These are phyloP conservation scores for Melanaphis sacchari DNA, from an alignment of 1,140 invertebrate species.

Conservation along the genomic window DNA sequence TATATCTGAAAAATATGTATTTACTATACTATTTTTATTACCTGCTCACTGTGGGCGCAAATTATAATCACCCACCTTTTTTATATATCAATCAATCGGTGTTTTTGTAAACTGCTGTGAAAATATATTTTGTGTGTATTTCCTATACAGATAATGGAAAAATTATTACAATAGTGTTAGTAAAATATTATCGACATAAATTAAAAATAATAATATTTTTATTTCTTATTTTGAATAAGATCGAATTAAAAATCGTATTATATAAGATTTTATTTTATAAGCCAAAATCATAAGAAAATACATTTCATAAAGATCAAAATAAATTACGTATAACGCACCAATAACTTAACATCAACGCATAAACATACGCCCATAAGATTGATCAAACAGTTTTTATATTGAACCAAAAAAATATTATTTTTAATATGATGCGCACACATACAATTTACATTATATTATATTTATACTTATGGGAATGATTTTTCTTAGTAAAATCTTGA, in stretches of 20 bases:
- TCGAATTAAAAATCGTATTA: not conserved
- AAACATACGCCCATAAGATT: not conserved
- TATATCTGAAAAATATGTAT: too few species aligned
- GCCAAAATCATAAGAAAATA: not conserved
- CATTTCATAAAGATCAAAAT: not conserved
- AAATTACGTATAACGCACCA: not conserved
- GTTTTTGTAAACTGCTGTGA: not conserved
- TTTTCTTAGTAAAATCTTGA: not conserved
- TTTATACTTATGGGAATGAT: not conserved
- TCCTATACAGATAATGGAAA: not conserved
- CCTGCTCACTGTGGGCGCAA: too few species aligned
- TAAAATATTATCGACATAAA: not conserved
- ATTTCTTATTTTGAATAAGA: not conserved
- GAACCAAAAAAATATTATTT: too few species aligned
- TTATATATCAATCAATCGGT: not conserved
- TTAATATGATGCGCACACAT: too few species aligned
- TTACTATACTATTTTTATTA: too few species aligned
- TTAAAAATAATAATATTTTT: not conserved
- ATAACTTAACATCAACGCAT: too few species aligned
- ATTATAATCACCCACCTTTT: too few species aligned
- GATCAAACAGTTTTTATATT: not conserved
- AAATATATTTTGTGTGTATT: not conserved
- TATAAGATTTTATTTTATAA: not conserved
- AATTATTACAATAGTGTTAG: not conserved
- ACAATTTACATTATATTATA: too few species aligned